Evolutionary conservation across 2,888 invertebrate species (phyloP).

Genomic region (Amblyjoppa fuscipennis): DNA sequence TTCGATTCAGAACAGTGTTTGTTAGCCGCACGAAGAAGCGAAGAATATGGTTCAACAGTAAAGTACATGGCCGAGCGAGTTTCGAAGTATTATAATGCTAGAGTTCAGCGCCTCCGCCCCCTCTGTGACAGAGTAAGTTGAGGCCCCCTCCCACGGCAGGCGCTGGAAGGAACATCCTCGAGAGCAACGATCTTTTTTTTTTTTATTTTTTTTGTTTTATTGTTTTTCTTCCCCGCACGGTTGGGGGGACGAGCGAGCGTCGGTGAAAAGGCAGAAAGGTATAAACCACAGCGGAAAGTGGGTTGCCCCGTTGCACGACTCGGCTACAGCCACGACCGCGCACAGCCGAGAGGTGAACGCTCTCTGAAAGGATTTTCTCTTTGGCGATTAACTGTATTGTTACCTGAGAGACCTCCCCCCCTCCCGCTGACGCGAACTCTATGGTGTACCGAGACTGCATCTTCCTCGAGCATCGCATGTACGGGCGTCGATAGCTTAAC

Average conservation of each 20-base stretch:
- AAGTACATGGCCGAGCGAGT: not conserved
- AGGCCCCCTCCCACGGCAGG: not conserved
- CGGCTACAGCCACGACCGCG: slow-evolving; percentile 61
- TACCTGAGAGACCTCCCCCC: slow-evolving; percentile 49
- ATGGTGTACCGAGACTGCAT: slow-evolving; percentile 36
- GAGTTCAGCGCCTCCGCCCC: slow-evolving; percentile 9
- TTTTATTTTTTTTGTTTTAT: not conserved
- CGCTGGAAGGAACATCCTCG: slow-evolving; percentile 5
- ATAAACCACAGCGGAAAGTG: slow-evolving; percentile 78
- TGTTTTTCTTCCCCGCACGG: not conserved
- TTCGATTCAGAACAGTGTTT: not conserved
- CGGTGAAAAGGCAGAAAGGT: slow-evolving; percentile 71
- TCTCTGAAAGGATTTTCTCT: slow-evolving; percentile 83
- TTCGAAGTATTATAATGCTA: slow-evolving; percentile 27
- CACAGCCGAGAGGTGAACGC: slow-evolving; percentile 78
- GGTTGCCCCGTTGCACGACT: slow-evolving; percentile 80
- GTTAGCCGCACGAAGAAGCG: slow-evolving; percentile 5
- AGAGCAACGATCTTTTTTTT: slow-evolving; percentile 5
- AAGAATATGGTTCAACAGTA: slow-evolving; percentile 1
- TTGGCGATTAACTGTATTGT: slow-evolving; percentile 81
- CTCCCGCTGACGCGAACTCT: slow-evolving; percentile 26
- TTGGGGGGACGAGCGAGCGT: slow-evolving; percentile 39
- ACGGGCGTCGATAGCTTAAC: not conserved
- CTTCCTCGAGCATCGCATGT: slow-evolving; percentile 3
- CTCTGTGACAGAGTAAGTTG: slow-evolving; percentile 8